Conservation (phyloP, 2,888 invertebrate genomes). For the Vesta saturnalis region DNA sequence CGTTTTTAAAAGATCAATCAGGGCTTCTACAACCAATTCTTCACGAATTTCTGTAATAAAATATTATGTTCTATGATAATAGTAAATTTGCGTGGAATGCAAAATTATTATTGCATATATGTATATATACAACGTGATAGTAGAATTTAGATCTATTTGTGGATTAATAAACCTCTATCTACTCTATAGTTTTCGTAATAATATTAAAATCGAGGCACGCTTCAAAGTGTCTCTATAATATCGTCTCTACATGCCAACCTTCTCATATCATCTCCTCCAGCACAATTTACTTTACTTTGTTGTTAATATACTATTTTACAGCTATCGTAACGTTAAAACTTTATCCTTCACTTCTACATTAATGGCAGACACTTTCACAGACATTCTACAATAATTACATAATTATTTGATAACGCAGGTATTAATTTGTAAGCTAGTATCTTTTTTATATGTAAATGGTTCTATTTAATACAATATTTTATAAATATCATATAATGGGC, state of each 20-base stretch:
- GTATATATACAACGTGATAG: no score
- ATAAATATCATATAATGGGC: no score
- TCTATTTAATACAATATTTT: background rate
- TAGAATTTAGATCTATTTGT: background rate
- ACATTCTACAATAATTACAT: background rate
- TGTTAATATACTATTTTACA: slow-evolving; percentile 1
- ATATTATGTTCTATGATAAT: no score
- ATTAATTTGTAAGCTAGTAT: background rate
- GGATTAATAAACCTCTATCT: background rate
- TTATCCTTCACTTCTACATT: background rate
- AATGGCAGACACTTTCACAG: background rate
- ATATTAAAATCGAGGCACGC: slow-evolving; percentile 1
- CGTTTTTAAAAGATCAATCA: no score
- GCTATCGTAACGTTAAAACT: slow-evolving; percentile 1
- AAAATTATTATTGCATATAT: no score
- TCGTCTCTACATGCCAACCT: background rate
- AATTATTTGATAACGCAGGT: background rate
- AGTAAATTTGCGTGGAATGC: no score
- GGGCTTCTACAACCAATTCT: no score
- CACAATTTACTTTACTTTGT: slow-evolving; percentile 1
- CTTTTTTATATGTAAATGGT: background rate
- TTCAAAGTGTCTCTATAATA: background rate
- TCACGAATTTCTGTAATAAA: no score
- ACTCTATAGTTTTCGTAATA: background rate
- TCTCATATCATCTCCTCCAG: background rate